Evolutionary conservation across 2,113 vertebrate genomes (phyloP).

Genomic region (Spea bombifrons): DNA sequence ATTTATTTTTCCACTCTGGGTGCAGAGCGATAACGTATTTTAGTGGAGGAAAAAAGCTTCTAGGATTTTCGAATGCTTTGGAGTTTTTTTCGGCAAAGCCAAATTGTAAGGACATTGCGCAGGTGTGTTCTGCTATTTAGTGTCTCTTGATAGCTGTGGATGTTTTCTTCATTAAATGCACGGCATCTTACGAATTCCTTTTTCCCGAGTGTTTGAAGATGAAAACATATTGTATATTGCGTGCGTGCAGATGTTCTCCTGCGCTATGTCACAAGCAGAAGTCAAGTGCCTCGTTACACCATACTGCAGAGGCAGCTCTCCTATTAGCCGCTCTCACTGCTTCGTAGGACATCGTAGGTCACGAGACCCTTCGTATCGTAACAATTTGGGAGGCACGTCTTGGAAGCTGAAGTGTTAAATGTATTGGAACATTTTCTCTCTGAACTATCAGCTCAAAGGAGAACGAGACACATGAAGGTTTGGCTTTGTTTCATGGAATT

Average conservation of each 20-base stretch:
- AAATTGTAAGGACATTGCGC: conserved; percentile 9
- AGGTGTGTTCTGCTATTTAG: conserved; percentile 19
- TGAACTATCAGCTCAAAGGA: no score
- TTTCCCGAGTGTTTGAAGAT: conserved; percentile 22
- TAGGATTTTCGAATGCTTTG: not conserved
- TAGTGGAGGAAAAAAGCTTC: not conserved
- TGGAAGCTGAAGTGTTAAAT: no score
- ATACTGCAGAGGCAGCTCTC: not conserved
- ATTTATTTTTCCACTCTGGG: not conserved
- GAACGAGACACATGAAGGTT: no score
- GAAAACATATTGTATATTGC: conserved; percentile 39
- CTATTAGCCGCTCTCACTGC: not conserved
- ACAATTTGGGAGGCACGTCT: no score
- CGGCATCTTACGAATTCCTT: conserved; percentile 5
- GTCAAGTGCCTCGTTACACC: conserved; percentile 1
- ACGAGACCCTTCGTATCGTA: no score
- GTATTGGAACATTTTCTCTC: no score
- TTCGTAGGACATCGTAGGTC: no score
- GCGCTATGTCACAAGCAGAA: not conserved
- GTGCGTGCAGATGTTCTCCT: conserved; percentile 26
- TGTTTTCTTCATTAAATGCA: conserved; percentile 31
- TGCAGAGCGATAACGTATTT: not conserved
- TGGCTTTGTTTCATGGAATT: no score
- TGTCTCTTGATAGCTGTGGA: conserved; percentile 19
- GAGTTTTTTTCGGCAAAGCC: conserved; percentile 6